A percentile compares a stretch with the other conserved stretches of the same genome.
Conservation (phyloP, 1,140 invertebrate species). For the Aleiodes sp. region DNA sequence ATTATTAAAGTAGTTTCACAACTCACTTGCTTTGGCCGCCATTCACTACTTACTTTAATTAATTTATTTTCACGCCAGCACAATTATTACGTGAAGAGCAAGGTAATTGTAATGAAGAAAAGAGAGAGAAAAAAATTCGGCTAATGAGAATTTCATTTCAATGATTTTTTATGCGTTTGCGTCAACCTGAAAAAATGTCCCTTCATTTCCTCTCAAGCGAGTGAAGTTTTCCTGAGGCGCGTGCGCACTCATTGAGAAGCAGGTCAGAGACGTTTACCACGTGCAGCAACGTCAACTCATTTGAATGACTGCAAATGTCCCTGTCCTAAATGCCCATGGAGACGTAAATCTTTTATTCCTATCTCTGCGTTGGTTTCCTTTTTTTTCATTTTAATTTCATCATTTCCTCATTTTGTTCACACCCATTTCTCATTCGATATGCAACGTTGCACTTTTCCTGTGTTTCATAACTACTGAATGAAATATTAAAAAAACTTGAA, state of each 20-base stretch:
- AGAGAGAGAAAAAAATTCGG: no score
- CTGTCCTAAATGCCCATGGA: constrained; percentile 6
- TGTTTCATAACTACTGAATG: constrained; percentile 2
- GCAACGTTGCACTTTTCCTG: constrained; percentile 10
- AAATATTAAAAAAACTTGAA: no score
- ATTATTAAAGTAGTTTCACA: background rate
- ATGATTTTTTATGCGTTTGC: no score
- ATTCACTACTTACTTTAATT: background rate
- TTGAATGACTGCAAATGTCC: constrained; percentile 12
- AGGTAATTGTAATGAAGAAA: background rate
- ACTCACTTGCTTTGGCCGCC: background rate
- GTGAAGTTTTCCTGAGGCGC: background rate
- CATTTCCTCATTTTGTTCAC: background rate
- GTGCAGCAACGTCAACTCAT: constrained; percentile 2
- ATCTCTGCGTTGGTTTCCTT: no score
- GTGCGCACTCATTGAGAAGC: constrained; percentile 14
- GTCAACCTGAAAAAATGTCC: no score
- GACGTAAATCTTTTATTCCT: constrained; percentile 12
- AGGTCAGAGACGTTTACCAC: constrained; percentile 23
- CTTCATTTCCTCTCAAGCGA: no score
- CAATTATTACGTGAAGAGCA: background rate
- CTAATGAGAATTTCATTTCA: no score
- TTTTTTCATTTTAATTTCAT: no score
- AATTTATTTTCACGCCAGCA: background rate
- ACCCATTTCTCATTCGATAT: constrained; percentile 4